These are phyloP conservation scores for Callithrix jacchus DNA, from an alignment of 2,113 vertebrate species.

Conservation along the genomic window DNA sequence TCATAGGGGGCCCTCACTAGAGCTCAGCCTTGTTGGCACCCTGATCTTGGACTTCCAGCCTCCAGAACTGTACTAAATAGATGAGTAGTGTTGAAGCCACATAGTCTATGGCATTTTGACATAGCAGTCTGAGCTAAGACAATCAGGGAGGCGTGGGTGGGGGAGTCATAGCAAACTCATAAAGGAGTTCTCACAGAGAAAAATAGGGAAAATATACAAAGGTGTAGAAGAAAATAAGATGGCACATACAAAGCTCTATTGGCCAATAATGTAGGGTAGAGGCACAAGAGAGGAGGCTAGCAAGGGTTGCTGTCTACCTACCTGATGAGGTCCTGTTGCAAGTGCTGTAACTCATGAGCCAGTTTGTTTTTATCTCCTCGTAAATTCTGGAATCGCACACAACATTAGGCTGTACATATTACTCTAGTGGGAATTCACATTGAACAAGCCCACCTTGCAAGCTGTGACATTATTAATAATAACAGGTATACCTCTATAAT, in stretches of 20 bases:
- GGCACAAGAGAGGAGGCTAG: neutral
- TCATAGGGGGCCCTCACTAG: neutral
- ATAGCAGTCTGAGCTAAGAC: neutral
- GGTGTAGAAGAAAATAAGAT: neutral
- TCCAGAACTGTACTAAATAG: neutral
- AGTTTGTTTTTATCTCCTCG: conserved; percentile 89
- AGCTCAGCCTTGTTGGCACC: neutral
- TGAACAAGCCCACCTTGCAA: neutral
- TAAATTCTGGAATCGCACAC: conserved; percentile 75
- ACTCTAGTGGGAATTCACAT: neutral
- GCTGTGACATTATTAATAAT: neutral
- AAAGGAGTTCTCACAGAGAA: neutral
- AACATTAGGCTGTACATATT: neutral
- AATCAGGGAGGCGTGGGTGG: neutral
- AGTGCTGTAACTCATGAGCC: conserved; percentile 86
- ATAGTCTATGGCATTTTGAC: neutral
- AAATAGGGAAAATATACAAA: neutral
- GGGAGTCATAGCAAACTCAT: neutral
- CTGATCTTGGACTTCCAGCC: neutral
- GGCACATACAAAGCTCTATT: neutral
- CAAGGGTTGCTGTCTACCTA: conserved; percentile 75
- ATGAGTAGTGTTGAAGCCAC: neutral
- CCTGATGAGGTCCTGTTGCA: conserved; percentile 90
- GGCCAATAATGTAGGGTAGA: fast-evolving
- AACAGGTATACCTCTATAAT: conserved; percentile 87